Base-by-base conservation (phyloP, 2,797 vertebrate species). In the Bovichtus diacanthus region DNA sequence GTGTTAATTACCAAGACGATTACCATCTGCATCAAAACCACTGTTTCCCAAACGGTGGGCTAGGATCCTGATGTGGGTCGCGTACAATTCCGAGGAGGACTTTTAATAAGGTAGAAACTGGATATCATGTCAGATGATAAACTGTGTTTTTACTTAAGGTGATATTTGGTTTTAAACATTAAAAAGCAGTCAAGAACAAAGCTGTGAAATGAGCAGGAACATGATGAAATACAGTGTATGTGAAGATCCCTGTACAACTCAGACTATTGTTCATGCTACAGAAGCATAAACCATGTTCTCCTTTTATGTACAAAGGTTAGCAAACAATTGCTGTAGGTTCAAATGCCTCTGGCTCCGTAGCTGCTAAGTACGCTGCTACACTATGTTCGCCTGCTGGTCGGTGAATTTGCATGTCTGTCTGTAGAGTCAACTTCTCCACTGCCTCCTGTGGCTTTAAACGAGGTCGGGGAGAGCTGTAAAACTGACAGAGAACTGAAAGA, bases 1-100 rank as follows among this genome's bases (percentile, higher is more conserved):
- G 86, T 86, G 90, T 91, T 95, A 93, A 94, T 95, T 92, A 94
- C 83, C 88, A 84, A 82, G 88, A 80, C 81, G 84, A 93, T 94
- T 94, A 93, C 90, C 85, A 90, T 93, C 87, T 87, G 87, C 85
- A 87, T 92, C 87, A 89, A 84, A 83, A 84, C 73, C 53, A 9
- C 61, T 51, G 78, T 47, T 80, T 80, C 82, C 77, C 84, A 86
- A 83, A 83, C 0, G 5, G 39, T 75, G 80, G 89, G 59, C 49
- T 70, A 46, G 66, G 86, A 82, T 70, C 61, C 69, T 29, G 81
- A 89, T 86, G 78, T 82, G 82, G 80, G 79, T 82, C 71, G 54
- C 65, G 29, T 8, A 56, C 62, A 74, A 44, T 70, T 78, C 63
- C 63, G 55, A 77, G 41, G 58, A 81, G 63, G 70, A 73, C 79